phyloP scores from a whole-genome alignment of 2,113 vertebrate species.

The Cavia aperea region DNA sequence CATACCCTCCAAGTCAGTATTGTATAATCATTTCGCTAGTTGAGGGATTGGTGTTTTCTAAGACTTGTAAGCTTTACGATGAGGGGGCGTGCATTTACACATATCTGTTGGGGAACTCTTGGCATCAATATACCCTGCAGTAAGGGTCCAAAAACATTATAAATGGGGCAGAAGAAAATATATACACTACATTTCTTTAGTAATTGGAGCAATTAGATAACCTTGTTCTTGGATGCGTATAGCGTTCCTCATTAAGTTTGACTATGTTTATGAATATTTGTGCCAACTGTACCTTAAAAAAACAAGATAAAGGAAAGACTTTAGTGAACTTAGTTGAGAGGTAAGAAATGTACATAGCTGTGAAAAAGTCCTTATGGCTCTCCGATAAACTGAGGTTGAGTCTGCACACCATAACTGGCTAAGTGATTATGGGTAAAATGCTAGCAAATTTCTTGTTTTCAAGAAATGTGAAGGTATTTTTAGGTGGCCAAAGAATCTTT shows the following conservation, averaged over 20 bases:
- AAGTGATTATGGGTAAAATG: not conserved
- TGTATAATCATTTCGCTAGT: constrained; percentile 23
- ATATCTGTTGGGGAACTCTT: constrained; percentile 3
- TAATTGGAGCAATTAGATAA: constrained; percentile 63
- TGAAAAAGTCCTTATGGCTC: not conserved
- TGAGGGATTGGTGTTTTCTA: constrained; percentile 33
- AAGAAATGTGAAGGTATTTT: not conserved
- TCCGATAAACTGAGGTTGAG: not conserved
- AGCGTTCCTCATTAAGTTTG: constrained; percentile 67
- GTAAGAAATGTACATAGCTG: not conserved
- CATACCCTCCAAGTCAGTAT: not conserved
- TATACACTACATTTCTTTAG: constrained; percentile 49
- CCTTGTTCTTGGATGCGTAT: constrained; percentile 62
- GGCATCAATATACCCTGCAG: constrained; percentile 35
- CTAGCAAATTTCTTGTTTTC: not conserved
- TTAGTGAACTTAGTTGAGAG: constrained; percentile 3
- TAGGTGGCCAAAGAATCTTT: constrained; percentile 2
- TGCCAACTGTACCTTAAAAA: constrained; percentile 65
- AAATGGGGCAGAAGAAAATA: constrained; percentile 61
- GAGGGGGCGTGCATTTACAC: rapidly evolving
- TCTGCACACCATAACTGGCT: not conserved
- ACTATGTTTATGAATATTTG: constrained; percentile 61
- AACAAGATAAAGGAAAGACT: constrained; percentile 49
- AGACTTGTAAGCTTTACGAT: constrained; percentile 38
- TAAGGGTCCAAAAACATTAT: constrained; percentile 58